phyloP scores from a whole-genome alignment of 2,888 invertebrate species.

The Odontothrips loti region DNA sequence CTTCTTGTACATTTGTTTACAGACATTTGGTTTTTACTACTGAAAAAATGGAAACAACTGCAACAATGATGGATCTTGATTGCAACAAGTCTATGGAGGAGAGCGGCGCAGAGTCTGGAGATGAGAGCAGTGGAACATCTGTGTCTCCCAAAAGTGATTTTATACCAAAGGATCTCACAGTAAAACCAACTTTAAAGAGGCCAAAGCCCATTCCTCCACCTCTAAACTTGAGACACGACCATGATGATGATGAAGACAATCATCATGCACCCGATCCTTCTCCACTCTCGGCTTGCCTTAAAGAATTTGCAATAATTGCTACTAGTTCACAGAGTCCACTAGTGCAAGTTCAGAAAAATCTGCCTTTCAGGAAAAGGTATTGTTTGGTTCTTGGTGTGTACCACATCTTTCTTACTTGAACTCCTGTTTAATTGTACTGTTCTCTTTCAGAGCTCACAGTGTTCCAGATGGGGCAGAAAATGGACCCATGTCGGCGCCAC shows the following conservation, averaged over 20 bases:
- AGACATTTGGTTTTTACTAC: background rate
- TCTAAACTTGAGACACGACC: slow-evolving; percentile 36
- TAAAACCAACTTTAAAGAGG: slow-evolving; percentile 38
- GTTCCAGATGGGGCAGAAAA: background rate
- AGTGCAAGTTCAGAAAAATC: slow-evolving; percentile 40
- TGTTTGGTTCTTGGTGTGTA: background rate
- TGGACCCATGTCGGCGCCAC: background rate
- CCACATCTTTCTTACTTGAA: background rate
- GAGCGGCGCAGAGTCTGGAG: background rate
- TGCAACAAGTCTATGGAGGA: background rate
- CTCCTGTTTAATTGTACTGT: background rate
- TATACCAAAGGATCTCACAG: slow-evolving; percentile 39
- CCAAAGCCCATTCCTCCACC: slow-evolving; percentile 40
- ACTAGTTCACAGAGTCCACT: slow-evolving; percentile 40
- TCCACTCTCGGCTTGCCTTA: slow-evolving; percentile 29
- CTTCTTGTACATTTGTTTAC: background rate
- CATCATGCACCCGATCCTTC: slow-evolving; percentile 32
- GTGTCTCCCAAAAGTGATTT: slow-evolving; percentile 31
- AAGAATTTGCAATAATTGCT: slow-evolving; percentile 39
- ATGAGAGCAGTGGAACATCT: background rate
- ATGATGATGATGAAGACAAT: slow-evolving; percentile 29
- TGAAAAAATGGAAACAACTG: background rate
- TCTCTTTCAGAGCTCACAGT: slow-evolving; percentile 31
- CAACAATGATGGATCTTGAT: background rate
- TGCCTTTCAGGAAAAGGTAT: slow-evolving; percentile 41